These are phyloP conservation scores for Diabrotica undecimpunctata DNA, from an alignment of 1,140 invertebrate genomes.

Conservation along the genomic window DNA sequence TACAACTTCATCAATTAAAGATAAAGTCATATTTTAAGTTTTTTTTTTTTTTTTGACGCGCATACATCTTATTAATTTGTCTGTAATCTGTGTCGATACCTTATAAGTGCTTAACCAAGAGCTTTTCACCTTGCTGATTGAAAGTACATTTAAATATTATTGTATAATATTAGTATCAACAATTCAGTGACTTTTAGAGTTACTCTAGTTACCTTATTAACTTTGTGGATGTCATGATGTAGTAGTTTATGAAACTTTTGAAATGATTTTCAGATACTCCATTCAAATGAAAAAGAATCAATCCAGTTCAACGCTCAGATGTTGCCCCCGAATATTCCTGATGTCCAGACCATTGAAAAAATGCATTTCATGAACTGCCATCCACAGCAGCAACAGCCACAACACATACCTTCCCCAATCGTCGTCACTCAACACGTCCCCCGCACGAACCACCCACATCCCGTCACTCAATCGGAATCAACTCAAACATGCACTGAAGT, in stretches of 20 bases:
- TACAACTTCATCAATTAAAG: no score
- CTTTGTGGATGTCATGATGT: neutral
- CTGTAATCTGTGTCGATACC: no score
- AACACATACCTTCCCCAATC: slow-evolving; percentile 2
- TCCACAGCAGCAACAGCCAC: slow-evolving; percentile 11
- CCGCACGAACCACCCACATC: neutral
- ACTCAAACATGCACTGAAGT: neutral
- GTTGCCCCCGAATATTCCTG: slow-evolving; percentile 40
- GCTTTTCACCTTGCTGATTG: no score
- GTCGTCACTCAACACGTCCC: neutral
- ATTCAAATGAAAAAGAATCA: slow-evolving; percentile 29
- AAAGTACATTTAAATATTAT: no score
- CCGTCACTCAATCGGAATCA: neutral
- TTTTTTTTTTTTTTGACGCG: no score
- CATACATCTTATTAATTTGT: no score
- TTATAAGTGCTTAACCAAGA: no score
- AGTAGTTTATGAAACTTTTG: neutral
- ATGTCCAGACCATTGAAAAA: slow-evolving; percentile 44
- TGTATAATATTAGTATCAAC: no score
- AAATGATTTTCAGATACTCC: slow-evolving; percentile 29
- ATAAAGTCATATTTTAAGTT: no score
- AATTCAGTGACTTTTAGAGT: no score
- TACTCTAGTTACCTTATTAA: no score
- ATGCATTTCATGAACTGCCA: slow-evolving; percentile 38
- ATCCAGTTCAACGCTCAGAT: slow-evolving; percentile 27